These are phyloP conservation scores for Neotoma lepida DNA, from an alignment of 2,113 vertebrate species.

Conservation along the genomic window DNA sequence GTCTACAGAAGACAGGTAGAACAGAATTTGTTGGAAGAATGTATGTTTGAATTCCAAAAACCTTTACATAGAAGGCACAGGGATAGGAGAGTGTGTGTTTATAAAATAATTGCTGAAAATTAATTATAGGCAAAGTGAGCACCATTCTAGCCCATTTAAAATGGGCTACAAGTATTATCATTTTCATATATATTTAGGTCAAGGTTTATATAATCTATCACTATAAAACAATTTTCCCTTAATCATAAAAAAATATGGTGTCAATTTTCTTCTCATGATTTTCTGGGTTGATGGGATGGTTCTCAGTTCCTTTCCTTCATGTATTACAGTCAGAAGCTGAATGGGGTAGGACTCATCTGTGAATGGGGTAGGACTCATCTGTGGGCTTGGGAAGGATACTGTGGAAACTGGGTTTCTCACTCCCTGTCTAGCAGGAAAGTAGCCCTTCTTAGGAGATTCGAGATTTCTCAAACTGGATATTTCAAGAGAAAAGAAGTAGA, in stretches of 20 bases:
- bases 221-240: neutral
- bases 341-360: neutral
- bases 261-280: neutral
- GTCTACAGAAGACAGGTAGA: no score
- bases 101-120: neutral
- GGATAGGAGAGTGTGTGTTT: neutral
- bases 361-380: neutral
- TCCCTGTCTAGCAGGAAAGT: neutral
- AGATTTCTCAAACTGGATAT: neutral
- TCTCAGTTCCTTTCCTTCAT: neutral
- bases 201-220: neutral
- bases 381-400: neutral
- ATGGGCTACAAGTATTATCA: neutral
- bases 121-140: neutral
- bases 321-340: neutral
- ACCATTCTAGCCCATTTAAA: neutral
- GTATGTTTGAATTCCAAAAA: neutral
- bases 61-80: neutral
- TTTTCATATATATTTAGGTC: neutral
- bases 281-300: neutral
- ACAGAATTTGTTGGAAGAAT: neutral
- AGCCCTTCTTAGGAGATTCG: neutral
- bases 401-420: neutral
- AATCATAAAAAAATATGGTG: neutral
- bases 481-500: neutral